Evolutionary conservation across 2,888 invertebrate genomes (phyloP).

Genomic region (Lithophane socia): DNA sequence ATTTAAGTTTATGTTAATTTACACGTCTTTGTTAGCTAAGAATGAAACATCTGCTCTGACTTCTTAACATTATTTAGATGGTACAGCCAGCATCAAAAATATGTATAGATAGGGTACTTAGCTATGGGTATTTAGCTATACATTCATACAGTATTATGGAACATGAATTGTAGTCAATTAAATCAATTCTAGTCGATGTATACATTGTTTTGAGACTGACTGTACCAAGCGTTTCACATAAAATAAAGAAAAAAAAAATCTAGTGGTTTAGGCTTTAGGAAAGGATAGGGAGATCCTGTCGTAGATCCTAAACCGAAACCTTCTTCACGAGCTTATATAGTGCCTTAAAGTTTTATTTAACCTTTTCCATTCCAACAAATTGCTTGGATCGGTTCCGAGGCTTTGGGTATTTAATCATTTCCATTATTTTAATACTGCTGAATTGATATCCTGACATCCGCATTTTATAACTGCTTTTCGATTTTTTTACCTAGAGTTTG

Average conservation of each 20-base stretch:
- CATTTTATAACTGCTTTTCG: no score
- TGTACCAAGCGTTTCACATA: not conserved
- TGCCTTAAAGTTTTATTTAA: not conserved
- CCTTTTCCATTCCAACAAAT: not conserved
- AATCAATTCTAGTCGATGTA: not conserved
- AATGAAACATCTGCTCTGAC: not conserved
- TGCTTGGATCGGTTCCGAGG: not conserved
- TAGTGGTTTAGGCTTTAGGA: not conserved
- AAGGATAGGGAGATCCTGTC: not conserved
- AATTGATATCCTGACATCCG: not conserved
- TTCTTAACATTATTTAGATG: constrained; percentile 1
- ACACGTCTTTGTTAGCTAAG: not conserved
- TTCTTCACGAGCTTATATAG: not conserved
- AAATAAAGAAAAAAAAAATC: not conserved
- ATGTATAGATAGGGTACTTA: not conserved
- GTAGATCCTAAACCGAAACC: not conserved
- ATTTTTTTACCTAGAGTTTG: not conserved
- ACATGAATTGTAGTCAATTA: no score
- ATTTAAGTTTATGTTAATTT: constrained; percentile 3
- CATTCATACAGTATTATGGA: not conserved
- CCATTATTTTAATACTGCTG: not conserved
- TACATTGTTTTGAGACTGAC: not conserved
- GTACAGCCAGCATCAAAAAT: not conserved
- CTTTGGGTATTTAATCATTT: not conserved
- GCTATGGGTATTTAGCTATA: not conserved